Evolutionary conservation across 1,140 invertebrate species (phyloP).

Genomic region (Nylanderia fulva): DNA sequence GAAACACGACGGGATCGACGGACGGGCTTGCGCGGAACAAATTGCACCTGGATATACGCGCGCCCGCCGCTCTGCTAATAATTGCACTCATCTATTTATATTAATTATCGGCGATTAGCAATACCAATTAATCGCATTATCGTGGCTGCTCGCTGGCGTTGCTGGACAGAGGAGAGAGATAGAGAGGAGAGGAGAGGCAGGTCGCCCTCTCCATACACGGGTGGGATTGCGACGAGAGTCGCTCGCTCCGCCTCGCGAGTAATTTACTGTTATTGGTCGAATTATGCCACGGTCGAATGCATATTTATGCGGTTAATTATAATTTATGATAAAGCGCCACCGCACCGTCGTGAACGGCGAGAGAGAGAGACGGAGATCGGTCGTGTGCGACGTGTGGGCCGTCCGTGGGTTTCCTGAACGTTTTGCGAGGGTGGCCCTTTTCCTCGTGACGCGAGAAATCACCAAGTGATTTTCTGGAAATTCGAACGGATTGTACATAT

Average conservation of each 20-base stretch:
- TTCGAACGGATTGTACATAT: too few relatives aligned
- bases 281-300: constrained; percentile 85
- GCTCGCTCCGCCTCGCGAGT: constrained; percentile 82
- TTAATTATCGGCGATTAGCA: constrained; percentile 87
- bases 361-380: too few relatives aligned
- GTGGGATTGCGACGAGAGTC: constrained; percentile 73
- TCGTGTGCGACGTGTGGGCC: constrained; percentile 38
- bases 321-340: constrained; percentile 85
- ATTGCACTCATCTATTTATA: constrained; percentile 86
- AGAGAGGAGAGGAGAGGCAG: constrained; percentile 50
- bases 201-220: constrained; percentile 57
- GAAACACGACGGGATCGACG: constrained; percentile 42
- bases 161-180: constrained; percentile 46
- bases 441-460: not conserved
- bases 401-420: constrained; percentile 29
- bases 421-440: not conserved
- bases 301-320: constrained; percentile 86
- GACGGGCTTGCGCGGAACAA: constrained; percentile 50
- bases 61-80: constrained; percentile 76
- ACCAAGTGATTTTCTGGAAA: not conserved
- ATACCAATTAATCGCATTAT: constrained; percentile 86
- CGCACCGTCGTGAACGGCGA: constrained; percentile 81
- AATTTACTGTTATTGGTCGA: constrained; percentile 86
- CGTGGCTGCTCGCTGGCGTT: constrained; percentile 71
- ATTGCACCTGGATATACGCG: constrained; percentile 64